phyloP scores from a whole-genome alignment of 2,113 vertebrate species.

The Todiramphus saurophagus region DNA sequence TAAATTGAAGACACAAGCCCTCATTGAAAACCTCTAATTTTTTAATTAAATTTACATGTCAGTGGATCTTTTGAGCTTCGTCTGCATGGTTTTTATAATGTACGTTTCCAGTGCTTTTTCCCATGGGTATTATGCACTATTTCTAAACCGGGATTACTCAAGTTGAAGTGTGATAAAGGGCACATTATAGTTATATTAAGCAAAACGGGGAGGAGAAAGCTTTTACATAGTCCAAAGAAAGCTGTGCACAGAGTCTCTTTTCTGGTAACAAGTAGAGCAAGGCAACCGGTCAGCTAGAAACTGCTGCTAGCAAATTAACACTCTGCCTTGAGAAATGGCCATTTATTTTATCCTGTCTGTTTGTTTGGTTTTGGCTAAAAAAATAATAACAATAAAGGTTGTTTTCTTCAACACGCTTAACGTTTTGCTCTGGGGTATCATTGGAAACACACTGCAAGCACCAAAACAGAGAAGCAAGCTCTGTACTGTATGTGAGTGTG shows the following conservation, averaged over 20 bases:
- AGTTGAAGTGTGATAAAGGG: slow-evolving; percentile 59
- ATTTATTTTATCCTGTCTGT: background rate
- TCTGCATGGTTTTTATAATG: slow-evolving; percentile 3
- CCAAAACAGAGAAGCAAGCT: background rate
- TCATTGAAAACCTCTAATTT: slow-evolving; percentile 42
- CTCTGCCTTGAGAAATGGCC: background rate
- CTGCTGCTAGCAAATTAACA: background rate
- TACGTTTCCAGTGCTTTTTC: background rate
- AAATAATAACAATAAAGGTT: background rate
- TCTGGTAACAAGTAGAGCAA: slow-evolving; percentile 43
- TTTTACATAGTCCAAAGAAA: slow-evolving; percentile 18
- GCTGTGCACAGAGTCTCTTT: slow-evolving; percentile 5
- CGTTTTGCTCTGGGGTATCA: background rate
- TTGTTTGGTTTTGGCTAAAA: background rate
- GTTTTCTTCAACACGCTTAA: background rate
- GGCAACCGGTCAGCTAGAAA: slow-evolving; percentile 46
- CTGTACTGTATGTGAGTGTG: fast-evolving
- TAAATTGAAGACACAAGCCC: slow-evolving; percentile 46
- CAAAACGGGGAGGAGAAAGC: slow-evolving; percentile 24
- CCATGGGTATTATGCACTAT: background rate
- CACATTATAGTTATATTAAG: slow-evolving; percentile 53
- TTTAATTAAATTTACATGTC: slow-evolving; percentile 56
- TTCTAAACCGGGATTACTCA: slow-evolving; percentile 45
- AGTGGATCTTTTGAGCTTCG: slow-evolving; percentile 24
- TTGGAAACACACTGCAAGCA: background rate